Percentiles rank a stretch among this genome's conserved stretches.
phyloP scores from a whole-genome alignment of 2,797 vertebrate genomes.

The Botia almorhae region DNA sequence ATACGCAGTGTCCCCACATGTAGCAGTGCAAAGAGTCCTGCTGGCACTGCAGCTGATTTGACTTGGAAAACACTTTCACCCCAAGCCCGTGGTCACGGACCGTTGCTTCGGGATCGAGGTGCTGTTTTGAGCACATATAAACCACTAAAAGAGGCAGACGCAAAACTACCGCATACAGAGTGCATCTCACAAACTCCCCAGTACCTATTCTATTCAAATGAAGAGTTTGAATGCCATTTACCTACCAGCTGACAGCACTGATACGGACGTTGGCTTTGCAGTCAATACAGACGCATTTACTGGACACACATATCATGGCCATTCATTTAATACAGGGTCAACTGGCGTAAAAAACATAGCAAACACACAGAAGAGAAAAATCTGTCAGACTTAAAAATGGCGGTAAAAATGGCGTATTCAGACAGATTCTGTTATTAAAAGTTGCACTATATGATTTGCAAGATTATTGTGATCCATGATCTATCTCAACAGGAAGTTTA shows the following conservation, averaged over 20 bases:
- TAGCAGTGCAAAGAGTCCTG: slow-evolving; percentile 68
- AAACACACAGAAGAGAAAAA: background rate
- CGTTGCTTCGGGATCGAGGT: slow-evolving; percentile 79
- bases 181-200: slow-evolving; percentile 36
- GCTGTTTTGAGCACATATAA: slow-evolving; percentile 76
- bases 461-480: background rate
- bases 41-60: slow-evolving; percentile 76
- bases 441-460: background rate
- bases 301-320: slow-evolving; percentile 29
- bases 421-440: background rate
- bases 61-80: slow-evolving; percentile 81
- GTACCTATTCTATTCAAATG: slow-evolving; percentile 59
- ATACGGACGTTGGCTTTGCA: slow-evolving; percentile 56
- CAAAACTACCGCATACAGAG: slow-evolving; percentile 47
- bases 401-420: background rate
- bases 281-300: slow-evolving; percentile 51
- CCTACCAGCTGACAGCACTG: slow-evolving; percentile 44
- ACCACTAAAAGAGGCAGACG: slow-evolving; percentile 74
- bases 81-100: slow-evolving; percentile 83
- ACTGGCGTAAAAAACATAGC: slow-evolving; percentile 4
- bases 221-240: slow-evolving; percentile 62
- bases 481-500: background rate
- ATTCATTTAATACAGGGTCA: slow-evolving; percentile 24
- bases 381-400: background rate
- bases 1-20: slow-evolving; percentile 49